Conservation (phyloP, 2,113 vertebrate genomes). For the Eupsittula cactorum region DNA sequence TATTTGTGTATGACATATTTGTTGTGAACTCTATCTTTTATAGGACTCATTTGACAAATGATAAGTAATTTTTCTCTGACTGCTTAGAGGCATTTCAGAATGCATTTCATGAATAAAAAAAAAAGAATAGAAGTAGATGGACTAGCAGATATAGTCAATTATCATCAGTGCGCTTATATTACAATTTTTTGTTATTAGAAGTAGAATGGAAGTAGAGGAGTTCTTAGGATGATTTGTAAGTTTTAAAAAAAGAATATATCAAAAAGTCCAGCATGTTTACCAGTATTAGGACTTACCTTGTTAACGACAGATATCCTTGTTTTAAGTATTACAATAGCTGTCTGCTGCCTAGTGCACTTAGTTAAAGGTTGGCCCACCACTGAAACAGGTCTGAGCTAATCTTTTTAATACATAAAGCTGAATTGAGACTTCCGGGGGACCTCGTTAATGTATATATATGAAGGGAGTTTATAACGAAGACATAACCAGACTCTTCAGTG, state of each 20-base stretch:
- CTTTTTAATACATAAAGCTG: background rate
- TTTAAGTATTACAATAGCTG: background rate
- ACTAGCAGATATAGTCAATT: background rate
- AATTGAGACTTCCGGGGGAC: background rate
- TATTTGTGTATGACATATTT: background rate
- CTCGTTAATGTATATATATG: background rate
- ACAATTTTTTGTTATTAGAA: background rate
- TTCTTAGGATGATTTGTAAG: background rate
- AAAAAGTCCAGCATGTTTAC: background rate
- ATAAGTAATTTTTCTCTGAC: background rate
- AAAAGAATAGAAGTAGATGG: background rate
- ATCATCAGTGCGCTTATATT: background rate
- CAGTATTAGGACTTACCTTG: background rate
- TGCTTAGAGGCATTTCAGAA: background rate
- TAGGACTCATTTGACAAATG: background rate
- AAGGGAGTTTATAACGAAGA: background rate
- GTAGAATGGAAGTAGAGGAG: background rate
- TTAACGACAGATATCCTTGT: background rate
- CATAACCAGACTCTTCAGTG: background rate
- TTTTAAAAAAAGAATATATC: background rate
- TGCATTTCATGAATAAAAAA: background rate
- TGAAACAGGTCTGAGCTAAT: background rate
- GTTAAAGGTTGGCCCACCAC: accelerated
- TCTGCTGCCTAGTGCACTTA: background rate
- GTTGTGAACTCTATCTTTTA: background rate